These are phyloP conservation scores for Trinorchestia longiramus DNA, from an alignment of 1,140 invertebrate species.

Conservation along the genomic window DNA sequence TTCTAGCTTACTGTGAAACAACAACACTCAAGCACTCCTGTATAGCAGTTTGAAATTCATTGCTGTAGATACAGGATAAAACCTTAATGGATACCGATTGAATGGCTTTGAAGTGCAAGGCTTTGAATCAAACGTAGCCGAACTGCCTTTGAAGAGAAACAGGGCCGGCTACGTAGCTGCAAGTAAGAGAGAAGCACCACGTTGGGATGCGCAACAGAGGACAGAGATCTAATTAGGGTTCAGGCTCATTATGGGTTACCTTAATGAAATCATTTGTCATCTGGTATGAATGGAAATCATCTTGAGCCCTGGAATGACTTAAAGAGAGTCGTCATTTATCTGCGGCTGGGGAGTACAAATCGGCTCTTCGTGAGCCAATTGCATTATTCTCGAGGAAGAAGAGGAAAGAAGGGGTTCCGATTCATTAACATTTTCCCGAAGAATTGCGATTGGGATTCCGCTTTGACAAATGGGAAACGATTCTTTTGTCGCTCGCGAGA, in stretches of 20 bases:
- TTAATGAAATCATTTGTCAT: conserved; percentile 42
- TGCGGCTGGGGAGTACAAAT: neutral
- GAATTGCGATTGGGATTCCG: neutral
- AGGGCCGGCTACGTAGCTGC: too few relatives aligned
- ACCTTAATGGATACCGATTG: neutral
- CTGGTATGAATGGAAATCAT: neutral
- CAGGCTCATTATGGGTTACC: neutral
- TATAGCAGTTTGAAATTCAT: neutral
- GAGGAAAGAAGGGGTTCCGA: neutral
- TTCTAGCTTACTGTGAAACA: neutral
- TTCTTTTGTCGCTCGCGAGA: neutral
- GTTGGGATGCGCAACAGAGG: neutral
- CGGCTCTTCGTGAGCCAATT: neutral
- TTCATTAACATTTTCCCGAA: conserved; percentile 26
- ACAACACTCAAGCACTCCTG: neutral
- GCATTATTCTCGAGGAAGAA: neutral
- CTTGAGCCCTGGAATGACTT: neutral
- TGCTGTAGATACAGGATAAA: neutral
- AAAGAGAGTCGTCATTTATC: neutral
- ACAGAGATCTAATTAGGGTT: conserved; percentile 28
- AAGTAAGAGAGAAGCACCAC: neutral
- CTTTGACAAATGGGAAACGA: conserved; percentile 1
- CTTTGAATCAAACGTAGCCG: neutral
- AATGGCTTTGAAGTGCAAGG: neutral
- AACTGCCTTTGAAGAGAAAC: neutral